Evolutionary conservation across 2,113 vertebrate species (phyloP), one percentile per base, ranked within the genome.

Genomic region (Aptenodytes patagonicus): DNA sequence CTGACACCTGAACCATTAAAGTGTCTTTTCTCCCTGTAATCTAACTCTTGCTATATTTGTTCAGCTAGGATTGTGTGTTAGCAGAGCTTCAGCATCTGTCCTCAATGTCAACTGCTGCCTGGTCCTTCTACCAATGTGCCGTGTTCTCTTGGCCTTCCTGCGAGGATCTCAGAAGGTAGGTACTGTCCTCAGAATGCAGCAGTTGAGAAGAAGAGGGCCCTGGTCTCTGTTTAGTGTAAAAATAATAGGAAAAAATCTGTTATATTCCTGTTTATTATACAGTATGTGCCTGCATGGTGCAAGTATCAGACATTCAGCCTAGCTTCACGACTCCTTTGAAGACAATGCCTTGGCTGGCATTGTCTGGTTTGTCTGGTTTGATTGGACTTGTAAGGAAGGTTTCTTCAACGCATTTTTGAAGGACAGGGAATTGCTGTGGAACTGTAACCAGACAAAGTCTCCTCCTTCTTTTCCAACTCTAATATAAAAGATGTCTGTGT

Each of bases 51-150:
- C 81, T 97, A 51, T 98, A 24, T 98, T 98, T 97, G 98, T 98
- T 98, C 98, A 99, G 99, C 98, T 99, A 95, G 99, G 99, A 95
- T 98, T 99, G 97, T 99, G 99, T 97, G 96, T 99, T 96, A 99
- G 99, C 98, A 98, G 99, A 98, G 99, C 99, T 24, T 99, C 99
- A 6, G 99, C 99, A 0, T 98, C 99, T 26, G 99, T 99, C 84
- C 98, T 99, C 81, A 99, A 99, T 98, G 95, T 99, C 95, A 99
- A 99, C 98, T 99, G 99, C 98, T 99, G 99, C 95, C 97, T 99
- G 51, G 98, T 99, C 87, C 98, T 99, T 81, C 93, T 99, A 51
- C 99, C 99, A 1, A 98, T 99, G 98, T 99, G 99, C 87, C 98
- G 99, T 31, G 98, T 98, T 18, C 93, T 99, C 87, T 94, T 99